Conservation (phyloP, 2,888 invertebrate genomes). For the Patella depressa region DNA sequence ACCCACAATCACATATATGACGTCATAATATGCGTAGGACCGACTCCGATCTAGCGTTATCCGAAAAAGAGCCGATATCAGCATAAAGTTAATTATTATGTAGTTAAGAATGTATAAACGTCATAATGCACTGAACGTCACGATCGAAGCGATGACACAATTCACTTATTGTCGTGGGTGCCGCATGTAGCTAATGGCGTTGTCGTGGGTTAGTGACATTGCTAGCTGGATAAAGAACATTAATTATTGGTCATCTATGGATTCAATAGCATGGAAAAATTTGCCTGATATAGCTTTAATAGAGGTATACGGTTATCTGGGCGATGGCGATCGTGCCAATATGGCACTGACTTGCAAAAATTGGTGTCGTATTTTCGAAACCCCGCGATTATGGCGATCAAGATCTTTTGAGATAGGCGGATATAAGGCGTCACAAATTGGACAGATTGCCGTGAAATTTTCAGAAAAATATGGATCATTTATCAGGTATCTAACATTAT, state of each 20-base stretch:
- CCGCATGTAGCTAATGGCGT: slow-evolving; percentile 11
- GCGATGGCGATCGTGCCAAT: slow-evolving; percentile 30
- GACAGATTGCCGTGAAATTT: slow-evolving; percentile 45
- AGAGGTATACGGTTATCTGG: slow-evolving; percentile 30
- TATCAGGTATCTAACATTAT: slow-evolving; percentile 47
- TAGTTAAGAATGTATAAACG: too few relatives aligned
- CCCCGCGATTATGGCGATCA: slow-evolving; percentile 38
- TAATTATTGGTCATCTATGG: slow-evolving; percentile 16
- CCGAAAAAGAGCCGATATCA: too few relatives aligned
- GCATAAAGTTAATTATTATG: too few relatives aligned
- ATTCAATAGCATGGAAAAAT: slow-evolving; percentile 26
- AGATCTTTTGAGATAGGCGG: slow-evolving; percentile 50
- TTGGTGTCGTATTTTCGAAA: slow-evolving; percentile 31
- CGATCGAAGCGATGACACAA: too few relatives aligned
- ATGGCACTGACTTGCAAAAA: slow-evolving; percentile 36
- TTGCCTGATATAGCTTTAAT: slow-evolving; percentile 32
- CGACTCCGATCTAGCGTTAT: too few relatives aligned
- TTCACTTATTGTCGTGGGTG: too few relatives aligned
- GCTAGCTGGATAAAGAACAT: slow-evolving; percentile 6
- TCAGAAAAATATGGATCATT: slow-evolving; percentile 48
- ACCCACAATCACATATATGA: too few relatives aligned
- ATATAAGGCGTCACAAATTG: slow-evolving; percentile 40
- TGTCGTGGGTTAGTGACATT: slow-evolving; percentile 14
- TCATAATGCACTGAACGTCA: too few relatives aligned
- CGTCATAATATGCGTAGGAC: too few relatives aligned